Evolutionary conservation across 2,888 invertebrate species (phyloP).

Genomic region (Macaria notata): DNA sequence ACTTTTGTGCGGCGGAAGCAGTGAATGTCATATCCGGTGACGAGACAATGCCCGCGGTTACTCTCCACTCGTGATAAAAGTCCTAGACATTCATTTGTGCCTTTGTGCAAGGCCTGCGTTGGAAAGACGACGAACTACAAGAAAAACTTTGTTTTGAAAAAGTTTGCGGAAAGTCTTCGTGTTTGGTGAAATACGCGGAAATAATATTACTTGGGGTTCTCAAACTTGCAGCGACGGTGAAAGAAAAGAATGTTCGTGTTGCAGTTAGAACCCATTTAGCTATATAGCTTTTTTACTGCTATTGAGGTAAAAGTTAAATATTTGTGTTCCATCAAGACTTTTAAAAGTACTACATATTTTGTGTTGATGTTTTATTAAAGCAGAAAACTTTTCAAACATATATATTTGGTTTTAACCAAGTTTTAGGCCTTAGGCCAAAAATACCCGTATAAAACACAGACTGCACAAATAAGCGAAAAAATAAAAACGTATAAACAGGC

Average conservation of each 20-base stretch:
- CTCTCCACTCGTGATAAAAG: constrained; percentile 33
- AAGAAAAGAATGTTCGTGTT: not conserved
- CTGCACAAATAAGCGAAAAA: too few species aligned
- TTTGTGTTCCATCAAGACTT: too few species aligned
- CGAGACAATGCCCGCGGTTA: constrained; percentile 38
- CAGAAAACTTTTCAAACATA: too few species aligned
- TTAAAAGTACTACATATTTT: too few species aligned
- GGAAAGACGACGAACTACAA: constrained; percentile 30
- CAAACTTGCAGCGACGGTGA: not conserved
- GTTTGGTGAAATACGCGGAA: constrained; percentile 14
- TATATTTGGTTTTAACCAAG: too few species aligned
- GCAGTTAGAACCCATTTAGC: not conserved
- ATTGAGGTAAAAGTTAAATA: too few species aligned
- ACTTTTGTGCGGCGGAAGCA: constrained; percentile 34
- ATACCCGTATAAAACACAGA: too few species aligned
- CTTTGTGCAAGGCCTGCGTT: constrained; percentile 32
- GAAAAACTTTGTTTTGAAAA: constrained; percentile 28
- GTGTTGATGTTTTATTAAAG: too few species aligned
- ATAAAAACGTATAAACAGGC: not conserved
- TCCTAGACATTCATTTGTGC: constrained; percentile 36
- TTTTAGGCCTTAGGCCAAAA: too few species aligned
- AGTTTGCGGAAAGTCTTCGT: constrained; percentile 17
- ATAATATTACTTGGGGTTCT: constrained; percentile 7
- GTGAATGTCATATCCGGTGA: constrained; percentile 38
- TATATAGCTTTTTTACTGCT: too few species aligned